Percentiles rank a stretch among this genome's conserved stretches.
Conservation (phyloP, 35 echinoderm and acorn worm species). For the Heliocidaris erythrogramma region DNA sequence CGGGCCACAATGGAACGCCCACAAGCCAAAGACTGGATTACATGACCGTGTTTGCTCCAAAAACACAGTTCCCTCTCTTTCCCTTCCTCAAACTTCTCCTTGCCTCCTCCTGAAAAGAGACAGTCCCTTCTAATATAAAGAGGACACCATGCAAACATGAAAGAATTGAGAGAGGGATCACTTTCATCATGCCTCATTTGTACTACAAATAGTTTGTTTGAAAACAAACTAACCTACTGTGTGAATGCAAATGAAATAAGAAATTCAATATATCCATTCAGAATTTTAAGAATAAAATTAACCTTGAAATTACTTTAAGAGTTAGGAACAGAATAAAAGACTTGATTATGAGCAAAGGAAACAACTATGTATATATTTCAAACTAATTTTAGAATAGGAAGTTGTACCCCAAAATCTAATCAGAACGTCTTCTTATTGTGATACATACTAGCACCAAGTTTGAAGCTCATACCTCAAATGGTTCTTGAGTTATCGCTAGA, state of each 20-base stretch:
- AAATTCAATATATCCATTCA: not conserved
- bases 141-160: not conserved
- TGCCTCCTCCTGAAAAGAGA: not conserved
- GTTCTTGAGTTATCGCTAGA: too few relatives aligned
- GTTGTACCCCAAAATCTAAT: too few relatives aligned
- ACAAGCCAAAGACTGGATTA: slow-evolving; percentile 40
- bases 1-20: slow-evolving; percentile 17
- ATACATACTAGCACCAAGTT: too few relatives aligned
- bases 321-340: not conserved
- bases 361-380: too few relatives aligned
- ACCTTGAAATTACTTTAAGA: not conserved
- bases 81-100: not conserved
- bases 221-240: not conserved
- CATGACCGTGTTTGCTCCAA: slow-evolving; percentile 8
- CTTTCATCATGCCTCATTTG: slow-evolving; percentile 3
- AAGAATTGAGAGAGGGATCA: not conserved
- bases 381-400: too few relatives aligned
- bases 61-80: not conserved
- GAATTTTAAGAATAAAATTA: slow-evolving; percentile 13
- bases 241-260: not conserved
- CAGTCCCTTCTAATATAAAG: not conserved
- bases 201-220: not conserved
- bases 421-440: too few relatives aligned
- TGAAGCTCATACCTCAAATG: too few relatives aligned
- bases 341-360: not conserved